A percentile compares a stretch with the other conserved stretches of the same genome.
phyloP scores from a whole-genome alignment of 2,797 vertebrate genomes.

The Propithecus deckenii region DNA sequence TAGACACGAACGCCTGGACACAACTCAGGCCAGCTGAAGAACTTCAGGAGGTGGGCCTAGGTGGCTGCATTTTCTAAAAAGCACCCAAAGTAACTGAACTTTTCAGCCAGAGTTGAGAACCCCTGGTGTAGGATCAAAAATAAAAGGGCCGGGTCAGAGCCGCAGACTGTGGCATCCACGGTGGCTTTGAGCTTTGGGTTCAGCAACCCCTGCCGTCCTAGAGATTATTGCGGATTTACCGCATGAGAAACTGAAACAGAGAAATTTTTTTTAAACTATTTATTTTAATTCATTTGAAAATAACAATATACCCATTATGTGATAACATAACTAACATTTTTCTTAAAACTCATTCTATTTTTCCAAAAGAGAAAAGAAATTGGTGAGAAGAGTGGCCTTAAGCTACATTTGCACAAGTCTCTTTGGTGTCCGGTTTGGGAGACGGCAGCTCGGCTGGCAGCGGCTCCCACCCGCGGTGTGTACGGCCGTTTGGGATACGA shows the following conservation, averaged over 20 bases:
- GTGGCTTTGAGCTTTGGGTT: neutral
- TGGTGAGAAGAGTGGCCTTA: neutral
- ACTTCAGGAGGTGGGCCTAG: neutral
- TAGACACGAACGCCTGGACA: neutral
- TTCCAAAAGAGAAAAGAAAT: neutral
- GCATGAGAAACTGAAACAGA: neutral
- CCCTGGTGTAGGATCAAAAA: fast-evolving
- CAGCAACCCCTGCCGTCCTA: too few species aligned
- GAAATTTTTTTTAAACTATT: neutral
- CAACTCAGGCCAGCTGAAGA: neutral
- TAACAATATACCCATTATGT: neutral
- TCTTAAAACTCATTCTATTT: neutral
- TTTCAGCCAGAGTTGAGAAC: too few species aligned
- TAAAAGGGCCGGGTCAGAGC: neutral
- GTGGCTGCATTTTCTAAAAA: neutral
- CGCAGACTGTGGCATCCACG: fast-evolving
- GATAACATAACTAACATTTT: neutral
- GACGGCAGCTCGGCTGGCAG: fast-evolving
- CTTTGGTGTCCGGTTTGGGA: too few species aligned
- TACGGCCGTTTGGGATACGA: fast-evolving
- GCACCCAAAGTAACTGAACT: too few species aligned
- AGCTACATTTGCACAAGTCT: too few species aligned
- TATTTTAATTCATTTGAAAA: neutral
- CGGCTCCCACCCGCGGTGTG: fast-evolving
- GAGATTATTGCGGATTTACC: neutral